Evolutionary conservation across 2,797 vertebrate species (phyloP).

Genomic region (Acanthiza pusilla): DNA sequence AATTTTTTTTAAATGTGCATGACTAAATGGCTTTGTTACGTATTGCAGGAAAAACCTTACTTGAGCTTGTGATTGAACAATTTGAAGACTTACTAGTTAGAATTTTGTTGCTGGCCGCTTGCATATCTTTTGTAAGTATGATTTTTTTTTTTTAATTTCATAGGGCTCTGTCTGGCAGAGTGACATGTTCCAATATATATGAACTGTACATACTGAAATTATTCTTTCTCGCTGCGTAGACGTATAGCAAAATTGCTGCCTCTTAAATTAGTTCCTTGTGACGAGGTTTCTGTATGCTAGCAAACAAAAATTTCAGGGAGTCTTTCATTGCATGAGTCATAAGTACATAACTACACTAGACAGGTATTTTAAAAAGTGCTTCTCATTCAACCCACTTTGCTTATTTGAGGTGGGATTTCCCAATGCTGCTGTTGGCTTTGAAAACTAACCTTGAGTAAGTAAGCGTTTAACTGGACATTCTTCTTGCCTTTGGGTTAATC

Average conservation of each 20-base stretch:
- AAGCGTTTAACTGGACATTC: constrained; percentile 38
- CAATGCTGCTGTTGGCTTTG: constrained; percentile 36
- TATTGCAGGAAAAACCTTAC: constrained; percentile 91
- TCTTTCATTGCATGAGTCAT: not conserved
- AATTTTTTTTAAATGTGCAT: not conserved
- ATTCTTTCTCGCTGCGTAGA: not conserved
- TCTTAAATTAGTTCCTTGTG: not conserved
- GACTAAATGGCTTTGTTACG: constrained; percentile 9
- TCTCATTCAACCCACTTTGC: constrained; percentile 1
- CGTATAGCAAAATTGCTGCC: not conserved
- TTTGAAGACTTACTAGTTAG: constrained; percentile 98
- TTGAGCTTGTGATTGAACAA: constrained; percentile 95
- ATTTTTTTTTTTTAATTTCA: not conserved
- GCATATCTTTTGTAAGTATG: constrained; percentile 99
- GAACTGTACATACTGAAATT: not conserved
- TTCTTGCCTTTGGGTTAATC: constrained; percentile 56
- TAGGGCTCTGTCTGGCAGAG: not conserved
- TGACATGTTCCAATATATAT: not conserved
- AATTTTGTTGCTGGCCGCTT: constrained; percentile 96
- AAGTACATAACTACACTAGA: not conserved
- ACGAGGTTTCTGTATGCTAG: not conserved
- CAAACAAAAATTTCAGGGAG: not conserved
- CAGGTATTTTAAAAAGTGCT: not conserved
- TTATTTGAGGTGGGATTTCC: constrained; percentile 36
- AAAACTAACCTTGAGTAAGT: constrained; percentile 50